Base-by-base conservation (phyloP, 2,888 invertebrate genomes). In the Bibio marci region DNA sequence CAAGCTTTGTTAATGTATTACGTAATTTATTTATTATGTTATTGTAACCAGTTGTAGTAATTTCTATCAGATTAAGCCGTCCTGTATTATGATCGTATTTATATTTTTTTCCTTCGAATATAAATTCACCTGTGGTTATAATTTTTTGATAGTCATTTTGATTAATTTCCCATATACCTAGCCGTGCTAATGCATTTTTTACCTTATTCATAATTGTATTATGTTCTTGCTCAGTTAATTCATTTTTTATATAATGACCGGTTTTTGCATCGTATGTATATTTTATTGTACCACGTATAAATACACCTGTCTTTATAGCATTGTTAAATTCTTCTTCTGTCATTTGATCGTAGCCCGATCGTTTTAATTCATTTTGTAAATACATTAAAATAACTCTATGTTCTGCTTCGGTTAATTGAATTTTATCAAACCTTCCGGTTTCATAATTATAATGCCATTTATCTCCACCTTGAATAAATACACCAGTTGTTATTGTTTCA, bases 251-350 rank as follows among this genome's bases (percentile, higher is more conserved):
- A 31, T 30, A 40, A 26, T 15, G 3, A 15, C 32, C 13, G 8
- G 6, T 26, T 7, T 22, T 1, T 10, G n/a, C 15, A 13, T 26
- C 19, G 19, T 40, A 40, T 31, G 27, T 30, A 17, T 28, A 35
- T 12, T 30, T 26, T 30, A 19, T 18, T 7, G 19, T 34, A 25
- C 30, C 39, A 15, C 27, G 22, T 30, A 27, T 32, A 27, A 35
- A 39, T 27, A 34, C 22, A 27, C 39, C 39, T 15, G 19, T 15
- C 19, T 30, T n/a, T 10, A 39, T 35, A 4, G 34, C 34, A 8
- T 35, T 18, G 2, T 11, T 7, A 15, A 25, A 18, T 30, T 39
- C 35, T 11, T 28, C 19, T 11, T 14, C 10, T 2, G 39, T 17
- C 18, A 34, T 26, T 35, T 35, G 3, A 8, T 14, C 10, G 17